phyloP scores from a whole-genome alignment of 2,797 vertebrate species.

The Acanthurus lineatus region DNA sequence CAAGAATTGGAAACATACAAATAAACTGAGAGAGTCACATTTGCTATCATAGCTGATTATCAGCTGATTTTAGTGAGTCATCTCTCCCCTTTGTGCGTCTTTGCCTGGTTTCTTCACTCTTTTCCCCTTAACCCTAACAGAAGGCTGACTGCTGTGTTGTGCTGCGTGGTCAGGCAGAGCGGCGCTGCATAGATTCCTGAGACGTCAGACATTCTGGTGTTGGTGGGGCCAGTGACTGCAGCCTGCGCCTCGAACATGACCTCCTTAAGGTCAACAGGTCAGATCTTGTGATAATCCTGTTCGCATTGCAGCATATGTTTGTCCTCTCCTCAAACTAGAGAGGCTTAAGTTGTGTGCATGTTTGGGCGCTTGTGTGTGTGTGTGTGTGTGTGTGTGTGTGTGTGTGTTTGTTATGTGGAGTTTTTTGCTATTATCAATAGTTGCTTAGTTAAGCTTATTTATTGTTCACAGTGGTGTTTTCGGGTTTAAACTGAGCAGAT shows the following conservation, averaged over 20 bases:
- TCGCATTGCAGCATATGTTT: slow-evolving; percentile 60
- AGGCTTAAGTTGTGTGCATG: slow-evolving; percentile 26
- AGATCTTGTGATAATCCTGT: slow-evolving; percentile 78
- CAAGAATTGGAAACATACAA: neutral
- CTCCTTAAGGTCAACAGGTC: slow-evolving; percentile 71
- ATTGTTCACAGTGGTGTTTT: slow-evolving; percentile 30
- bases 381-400: neutral
- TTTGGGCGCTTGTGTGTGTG: slow-evolving; percentile 5
- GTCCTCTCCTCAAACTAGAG: slow-evolving; percentile 43
- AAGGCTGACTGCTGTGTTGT: slow-evolving; percentile 24
- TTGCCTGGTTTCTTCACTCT: neutral
- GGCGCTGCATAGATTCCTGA: slow-evolving; percentile 71
- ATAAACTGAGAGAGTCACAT: neutral
- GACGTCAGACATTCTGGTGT: slow-evolving; percentile 75
- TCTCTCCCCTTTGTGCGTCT: neutral
- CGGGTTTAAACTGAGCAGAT: slow-evolving; percentile 22
- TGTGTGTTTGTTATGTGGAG: slow-evolving; percentile 12
- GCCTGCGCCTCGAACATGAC: slow-evolving; percentile 75
- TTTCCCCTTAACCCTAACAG: neutral
- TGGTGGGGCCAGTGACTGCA: slow-evolving; percentile 58
- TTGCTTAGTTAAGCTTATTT: slow-evolving; percentile 6
- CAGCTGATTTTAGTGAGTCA: neutral
- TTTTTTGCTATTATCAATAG: slow-evolving; percentile 5
- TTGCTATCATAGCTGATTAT: neutral
- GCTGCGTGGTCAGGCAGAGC: slow-evolving; percentile 59